Evolutionary conservation across 2,888 invertebrate genomes (phyloP), one percentile per base, ranked within the genome.

Genomic region (Frankliniella intonsa): DNA sequence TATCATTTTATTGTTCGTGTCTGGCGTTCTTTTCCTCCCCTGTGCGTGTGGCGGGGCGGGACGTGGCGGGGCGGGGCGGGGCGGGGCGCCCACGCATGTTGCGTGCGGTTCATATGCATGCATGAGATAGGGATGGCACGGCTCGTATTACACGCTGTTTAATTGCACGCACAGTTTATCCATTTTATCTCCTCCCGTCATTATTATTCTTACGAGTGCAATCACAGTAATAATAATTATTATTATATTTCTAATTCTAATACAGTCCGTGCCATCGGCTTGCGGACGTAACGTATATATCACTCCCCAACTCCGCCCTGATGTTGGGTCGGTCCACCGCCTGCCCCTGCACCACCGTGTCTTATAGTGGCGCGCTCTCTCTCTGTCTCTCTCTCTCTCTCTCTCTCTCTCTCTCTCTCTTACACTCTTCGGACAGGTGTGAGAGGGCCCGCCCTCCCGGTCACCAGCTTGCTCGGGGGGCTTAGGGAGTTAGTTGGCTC

Each of bases 51-150:
- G 69, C 22, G 69, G n/a, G 69, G 38, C 38, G 38, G 38, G 38
- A n/a, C n/a, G n/a, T n/a, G n/a, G 38, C 38, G 38, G 38, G 38
- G 38, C 38, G 38, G 38, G 38, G 38, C 38, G 2, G 38, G 38
- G 38, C 38, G 38, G 38, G 38, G 38, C 38, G 5, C 12, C 55
- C 55, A 19, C 19, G 17, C 55, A 55, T 19, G 17, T 19, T 55
- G 69, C 22, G 69, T 22, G 69, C 11, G 69, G 25, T 76, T 76
- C 69, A 25, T 76, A 76, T 76, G 69, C 69, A 76, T 76, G 25
- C 69, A 76, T 76, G 69, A 76, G 69, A 76, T 76, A 76, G 69
- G 22, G 69, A 12, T 76, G 22, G 25, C 22, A 25, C 22, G 69
- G 69, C 38, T 55, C 55, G 55, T 12, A 55, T 19, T 76, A 22